Percentiles rank a stretch among this genome's conserved stretches.
phyloP scores from a whole-genome alignment of 2,888 invertebrate genomes.

The Halictus quadricinctus region DNA sequence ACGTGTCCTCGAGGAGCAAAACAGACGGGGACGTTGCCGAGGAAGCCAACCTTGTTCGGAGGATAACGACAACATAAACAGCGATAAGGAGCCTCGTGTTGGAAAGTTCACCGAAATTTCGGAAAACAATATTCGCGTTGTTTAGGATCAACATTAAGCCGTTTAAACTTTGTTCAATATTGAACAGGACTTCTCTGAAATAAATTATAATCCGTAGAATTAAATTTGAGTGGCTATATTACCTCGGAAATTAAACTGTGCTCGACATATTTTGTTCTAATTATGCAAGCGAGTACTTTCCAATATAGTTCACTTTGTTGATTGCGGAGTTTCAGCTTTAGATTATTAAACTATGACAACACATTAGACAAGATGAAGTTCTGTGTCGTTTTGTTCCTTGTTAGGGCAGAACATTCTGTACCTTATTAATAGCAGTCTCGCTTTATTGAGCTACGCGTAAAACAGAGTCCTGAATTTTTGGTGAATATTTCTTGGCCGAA shows the following conservation, averaged over 20 bases:
- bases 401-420: background rate
- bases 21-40: background rate
- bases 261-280: background rate
- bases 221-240: background rate
- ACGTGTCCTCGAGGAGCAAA: background rate
- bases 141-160: background rate
- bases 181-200: background rate
- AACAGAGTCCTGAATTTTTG: background rate
- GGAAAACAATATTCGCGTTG: background rate
- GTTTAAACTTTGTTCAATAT: background rate
- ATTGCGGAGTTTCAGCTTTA: background rate
- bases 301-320: no score
- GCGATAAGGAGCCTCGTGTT: background rate
- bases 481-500: background rate
- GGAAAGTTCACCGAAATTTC: background rate
- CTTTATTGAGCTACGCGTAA: background rate
- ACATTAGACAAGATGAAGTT: background rate
- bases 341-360: background rate
- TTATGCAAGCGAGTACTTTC: background rate
- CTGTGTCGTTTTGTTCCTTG: background rate
- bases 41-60: background rate
- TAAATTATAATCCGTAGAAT: background rate
- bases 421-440: background rate
- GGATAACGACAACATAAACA: slow-evolving; percentile 1
- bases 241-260: background rate